Percentiles rank a stretch among this genome's conserved stretches.
Conservation (phyloP, 2,113 vertebrate genomes). For the Tetraodon nigroviridis region DNA sequence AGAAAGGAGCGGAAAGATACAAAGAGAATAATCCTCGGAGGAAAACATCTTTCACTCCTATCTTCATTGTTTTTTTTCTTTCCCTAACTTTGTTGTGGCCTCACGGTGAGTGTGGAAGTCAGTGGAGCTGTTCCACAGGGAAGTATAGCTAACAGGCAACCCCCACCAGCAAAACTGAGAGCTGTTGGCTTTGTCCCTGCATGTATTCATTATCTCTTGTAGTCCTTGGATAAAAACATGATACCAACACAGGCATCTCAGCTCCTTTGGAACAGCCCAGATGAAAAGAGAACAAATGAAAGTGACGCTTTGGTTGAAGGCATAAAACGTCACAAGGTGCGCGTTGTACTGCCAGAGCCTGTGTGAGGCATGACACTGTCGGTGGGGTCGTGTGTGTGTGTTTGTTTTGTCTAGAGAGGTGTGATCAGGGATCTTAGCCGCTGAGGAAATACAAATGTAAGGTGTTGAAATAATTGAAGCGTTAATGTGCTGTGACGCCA, state of each 20-base stretch:
- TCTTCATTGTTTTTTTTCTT: conserved; percentile 36
- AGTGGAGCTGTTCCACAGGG: conserved; percentile 52
- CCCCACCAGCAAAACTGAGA: conserved; percentile 21
- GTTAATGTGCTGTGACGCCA: conserved; percentile 71
- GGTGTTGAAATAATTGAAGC: conserved; percentile 67
- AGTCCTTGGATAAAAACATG: conserved; percentile 37
- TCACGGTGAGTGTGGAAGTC: conserved; percentile 46
- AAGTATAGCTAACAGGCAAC: conserved; percentile 37
- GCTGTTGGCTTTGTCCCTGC: conserved; percentile 16
- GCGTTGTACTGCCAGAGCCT: conserved; percentile 24
- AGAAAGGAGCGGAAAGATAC: conserved; percentile 29
- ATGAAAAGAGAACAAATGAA: conserved; percentile 56
- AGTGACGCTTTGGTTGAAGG: conserved; percentile 57
- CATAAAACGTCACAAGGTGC: conserved; percentile 58
- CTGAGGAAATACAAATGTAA: conserved; percentile 64
- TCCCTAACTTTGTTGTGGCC: conserved; percentile 45
- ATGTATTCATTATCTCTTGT: conserved; percentile 60
- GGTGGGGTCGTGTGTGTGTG: conserved; percentile 13
- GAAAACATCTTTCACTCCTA: conserved; percentile 33
- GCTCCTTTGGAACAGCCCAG: conserved; percentile 19
- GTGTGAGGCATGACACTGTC: not conserved
- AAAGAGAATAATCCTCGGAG: conserved; percentile 45
- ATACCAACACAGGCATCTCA: conserved; percentile 22
- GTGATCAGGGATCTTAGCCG: conserved; percentile 56
- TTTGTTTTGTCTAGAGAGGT: conserved; percentile 1